Evolutionary conservation across 2,113 vertebrate species (phyloP).

Genomic region (Upupa epops): DNA sequence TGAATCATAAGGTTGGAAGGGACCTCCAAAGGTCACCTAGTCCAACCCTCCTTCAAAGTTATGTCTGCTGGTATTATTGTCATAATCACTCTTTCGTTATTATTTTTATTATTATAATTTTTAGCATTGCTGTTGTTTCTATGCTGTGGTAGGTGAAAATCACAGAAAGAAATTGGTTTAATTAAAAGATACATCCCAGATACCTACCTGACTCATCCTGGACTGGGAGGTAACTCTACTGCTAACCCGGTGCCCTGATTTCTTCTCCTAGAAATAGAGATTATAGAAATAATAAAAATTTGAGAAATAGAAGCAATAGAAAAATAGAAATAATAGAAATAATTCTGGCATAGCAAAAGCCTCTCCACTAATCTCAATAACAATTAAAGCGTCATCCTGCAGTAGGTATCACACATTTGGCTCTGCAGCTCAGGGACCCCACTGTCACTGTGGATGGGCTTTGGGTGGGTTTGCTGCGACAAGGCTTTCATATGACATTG

Average conservation of each 20-base stretch:
- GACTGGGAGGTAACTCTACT: background rate
- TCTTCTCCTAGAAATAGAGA: background rate
- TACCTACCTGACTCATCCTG: background rate
- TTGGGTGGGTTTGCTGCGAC: background rate
- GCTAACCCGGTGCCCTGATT: background rate
- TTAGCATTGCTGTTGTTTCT: background rate
- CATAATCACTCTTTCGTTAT: background rate
- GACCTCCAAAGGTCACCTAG: too few species aligned
- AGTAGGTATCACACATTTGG: accelerated
- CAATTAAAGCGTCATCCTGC: background rate
- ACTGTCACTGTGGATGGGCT: background rate
- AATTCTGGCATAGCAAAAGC: background rate
- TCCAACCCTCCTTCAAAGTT: too few species aligned
- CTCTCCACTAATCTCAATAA: accelerated
- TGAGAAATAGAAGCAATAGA: too few species aligned
- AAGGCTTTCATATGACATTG: background rate
- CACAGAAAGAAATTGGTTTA: background rate
- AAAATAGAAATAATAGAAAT: background rate
- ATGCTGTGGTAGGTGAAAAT: background rate
- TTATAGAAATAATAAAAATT: background rate
- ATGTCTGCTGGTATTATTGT: too few species aligned
- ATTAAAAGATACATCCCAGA: background rate
- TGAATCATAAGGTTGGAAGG: too few species aligned
- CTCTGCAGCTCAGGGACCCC: background rate
- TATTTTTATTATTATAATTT: background rate